phyloP scores from a whole-genome alignment of 2,888 invertebrate species.

The Ormyrus nitidulus region DNA sequence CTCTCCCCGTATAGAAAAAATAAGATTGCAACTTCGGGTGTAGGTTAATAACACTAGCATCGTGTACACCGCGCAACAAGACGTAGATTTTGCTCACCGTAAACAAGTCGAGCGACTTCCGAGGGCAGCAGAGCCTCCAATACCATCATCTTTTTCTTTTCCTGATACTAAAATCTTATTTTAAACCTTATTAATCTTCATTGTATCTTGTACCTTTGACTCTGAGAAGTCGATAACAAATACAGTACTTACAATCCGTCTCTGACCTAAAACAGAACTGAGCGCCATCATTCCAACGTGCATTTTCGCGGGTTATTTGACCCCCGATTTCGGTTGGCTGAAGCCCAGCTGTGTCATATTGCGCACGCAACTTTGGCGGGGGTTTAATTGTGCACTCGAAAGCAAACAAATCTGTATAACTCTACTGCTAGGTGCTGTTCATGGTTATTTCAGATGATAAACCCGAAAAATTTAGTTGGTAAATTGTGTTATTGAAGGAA shows the following conservation, averaged over 20 bases:
- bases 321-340: constrained; percentile 1
- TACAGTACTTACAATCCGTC: no score
- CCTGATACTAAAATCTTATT: neutral
- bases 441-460: no score
- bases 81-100: constrained; percentile 45
- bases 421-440: no score
- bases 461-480: no score
- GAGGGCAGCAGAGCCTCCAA: constrained; percentile 52
- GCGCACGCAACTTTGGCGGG: neutral
- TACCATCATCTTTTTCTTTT: constrained; percentile 21
- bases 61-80: neutral
- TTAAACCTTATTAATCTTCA: no score
- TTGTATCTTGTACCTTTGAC: no score
- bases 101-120: constrained; percentile 50
- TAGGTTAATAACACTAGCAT: neutral
- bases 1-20: neutral
- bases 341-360: constrained; percentile 1
- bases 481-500: neutral
- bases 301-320: constrained; percentile 48
- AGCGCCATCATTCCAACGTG: neutral
- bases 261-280: no score
- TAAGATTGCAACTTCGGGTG: neutral
- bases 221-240: no score
- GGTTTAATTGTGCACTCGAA: neutral
- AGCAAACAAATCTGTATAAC: neutral